Evolutionary conservation across 2,797 vertebrate species (phyloP), one percentile per base, ranked within the genome.

Genomic region (Pseudotriccus pelzelni): DNA sequence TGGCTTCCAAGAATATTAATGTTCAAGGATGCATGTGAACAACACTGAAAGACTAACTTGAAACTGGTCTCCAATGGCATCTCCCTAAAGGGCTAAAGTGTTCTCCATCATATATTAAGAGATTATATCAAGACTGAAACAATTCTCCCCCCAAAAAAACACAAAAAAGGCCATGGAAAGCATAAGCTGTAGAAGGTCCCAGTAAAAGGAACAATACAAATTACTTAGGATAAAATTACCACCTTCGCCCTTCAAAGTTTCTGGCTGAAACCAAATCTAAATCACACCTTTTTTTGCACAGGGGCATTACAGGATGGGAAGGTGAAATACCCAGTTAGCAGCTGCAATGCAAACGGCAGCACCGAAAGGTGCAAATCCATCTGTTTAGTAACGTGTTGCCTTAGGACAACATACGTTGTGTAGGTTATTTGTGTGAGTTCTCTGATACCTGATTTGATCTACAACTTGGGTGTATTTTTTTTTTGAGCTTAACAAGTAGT

Each of bases 211-310:
- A 70, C 52, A 93, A 90, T 37, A 55, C 18, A 80, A 87, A 96
- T 87, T 68, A 77, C 46, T 53, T n/a, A n/a, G 53, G 47, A 82
- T 94, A 86, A 91, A 91, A 91, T 96, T 94, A 79, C 73, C 69
- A 82, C 80, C 63, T 90, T 90, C 21, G 19, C 44, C 37, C 32
- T 93, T 93, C 64, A 89, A 94, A 92, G 81, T 28, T 80, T 59
- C 70, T 89, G 68, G 78, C 93, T 94, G 93, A 93, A 94, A 93
- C 43, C 60, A 87, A 64, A 92, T 70, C 83, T 63, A 76, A 87
- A 76, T 93, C 90, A 75, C 78, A 87, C 30, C 78, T 62, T 64
- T 62, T 64, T 53, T 64, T 60, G 64, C 60, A 64, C 69, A 66
- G 46, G 36, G 19, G 10, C 58, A 14, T 59, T 85, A 39, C 59